These are phyloP conservation scores for Volucella inanis DNA, from an alignment of 2,888 invertebrate genomes.

Conservation along the genomic window DNA sequence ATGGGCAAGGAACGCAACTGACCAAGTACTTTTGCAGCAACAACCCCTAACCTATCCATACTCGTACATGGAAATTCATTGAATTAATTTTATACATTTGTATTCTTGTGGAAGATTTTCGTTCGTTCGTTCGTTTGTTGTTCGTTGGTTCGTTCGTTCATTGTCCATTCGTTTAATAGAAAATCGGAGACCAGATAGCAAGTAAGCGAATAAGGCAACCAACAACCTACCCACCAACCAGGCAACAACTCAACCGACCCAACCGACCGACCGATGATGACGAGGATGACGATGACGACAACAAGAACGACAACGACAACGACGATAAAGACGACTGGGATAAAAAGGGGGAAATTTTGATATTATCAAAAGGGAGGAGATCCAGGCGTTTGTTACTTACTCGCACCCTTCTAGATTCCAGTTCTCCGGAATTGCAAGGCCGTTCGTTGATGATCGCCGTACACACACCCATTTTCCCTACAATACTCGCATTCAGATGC, in stretches of 20 bases:
- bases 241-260: slow-evolving; percentile 19
- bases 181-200: neutral
- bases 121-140: slow-evolving; percentile 48
- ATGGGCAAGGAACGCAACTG: slow-evolving; percentile 59
- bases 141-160: slow-evolving; percentile 36
- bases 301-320: no score
- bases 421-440: slow-evolving; percentile 22
- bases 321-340: slow-evolving; percentile 1
- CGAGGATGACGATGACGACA: neutral
- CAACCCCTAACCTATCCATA: slow-evolving; percentile 55
- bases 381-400: slow-evolving; percentile 23
- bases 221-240: slow-evolving; percentile 13
- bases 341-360: slow-evolving; percentile 14
- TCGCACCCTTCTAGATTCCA: slow-evolving; percentile 22
- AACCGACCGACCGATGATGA: slow-evolving; percentile 26
- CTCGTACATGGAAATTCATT: slow-evolving; percentile 42
- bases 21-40: slow-evolving; percentile 61
- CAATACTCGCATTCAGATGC: slow-evolving; percentile 3
- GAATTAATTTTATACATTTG: slow-evolving; percentile 60
- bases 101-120: slow-evolving; percentile 36
- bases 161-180: slow-evolving; percentile 45
- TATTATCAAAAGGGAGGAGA: slow-evolving; percentile 34
- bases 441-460: slow-evolving; percentile 1
- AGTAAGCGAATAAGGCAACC: neutral
- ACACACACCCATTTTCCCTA: slow-evolving; percentile 21